phyloP scores from a whole-genome alignment of 2,113 vertebrate genomes.

The Centropus unirufus region DNA sequence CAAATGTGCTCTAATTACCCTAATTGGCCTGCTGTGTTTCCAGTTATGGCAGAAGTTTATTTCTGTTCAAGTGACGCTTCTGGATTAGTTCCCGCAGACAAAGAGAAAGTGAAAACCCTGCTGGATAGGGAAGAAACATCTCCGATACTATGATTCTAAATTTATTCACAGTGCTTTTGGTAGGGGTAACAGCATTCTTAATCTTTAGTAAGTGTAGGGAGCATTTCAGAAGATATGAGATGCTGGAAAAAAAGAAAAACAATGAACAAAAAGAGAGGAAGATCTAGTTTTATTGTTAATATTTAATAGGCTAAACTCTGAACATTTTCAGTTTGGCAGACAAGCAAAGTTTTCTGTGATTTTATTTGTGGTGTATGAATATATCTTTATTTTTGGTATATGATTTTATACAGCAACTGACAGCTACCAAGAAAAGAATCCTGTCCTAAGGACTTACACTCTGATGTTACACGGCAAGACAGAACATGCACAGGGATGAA shows the following conservation, averaged over 20 bases:
- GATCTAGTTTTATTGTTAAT: not conserved
- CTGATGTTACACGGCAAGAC: not conserved
- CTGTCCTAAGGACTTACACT: not conserved
- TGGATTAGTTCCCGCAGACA: not conserved
- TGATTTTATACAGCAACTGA: not conserved
- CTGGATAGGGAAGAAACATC: not conserved
- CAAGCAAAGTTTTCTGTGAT: not conserved
- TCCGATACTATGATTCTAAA: not conserved
- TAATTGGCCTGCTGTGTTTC: conserved; percentile 21
- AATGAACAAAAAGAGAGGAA: not conserved
- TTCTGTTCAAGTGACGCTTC: conserved; percentile 27
- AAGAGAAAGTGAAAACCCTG: not conserved
- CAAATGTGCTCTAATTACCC: conserved; percentile 52
- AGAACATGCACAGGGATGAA: not conserved
- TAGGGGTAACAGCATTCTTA: not conserved
- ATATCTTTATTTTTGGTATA: not conserved
- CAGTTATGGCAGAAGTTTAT: conserved; percentile 20
- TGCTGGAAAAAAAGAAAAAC: not conserved
- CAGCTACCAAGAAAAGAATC: not conserved
- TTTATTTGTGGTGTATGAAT: not conserved
- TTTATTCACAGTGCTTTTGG: not conserved
- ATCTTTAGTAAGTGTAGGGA: not conserved
- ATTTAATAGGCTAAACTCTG: not conserved
- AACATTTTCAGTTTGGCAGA: not conserved
- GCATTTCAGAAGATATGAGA: not conserved